Conservation (phyloP, 2,113 vertebrate genomes). For the Dinomys branickii region DNA sequence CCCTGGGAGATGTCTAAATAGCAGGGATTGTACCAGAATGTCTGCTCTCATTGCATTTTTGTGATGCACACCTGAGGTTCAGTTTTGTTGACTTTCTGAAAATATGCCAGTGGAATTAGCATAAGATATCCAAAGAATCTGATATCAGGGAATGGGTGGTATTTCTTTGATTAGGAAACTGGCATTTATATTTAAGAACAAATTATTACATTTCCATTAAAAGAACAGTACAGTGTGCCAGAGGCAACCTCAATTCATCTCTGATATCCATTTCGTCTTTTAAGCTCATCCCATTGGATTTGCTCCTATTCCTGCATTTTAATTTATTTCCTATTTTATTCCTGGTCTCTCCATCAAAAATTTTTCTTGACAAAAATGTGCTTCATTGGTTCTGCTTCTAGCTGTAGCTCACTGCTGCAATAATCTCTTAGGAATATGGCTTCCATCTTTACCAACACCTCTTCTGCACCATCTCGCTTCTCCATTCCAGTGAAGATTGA, state of each 20-base stretch:
- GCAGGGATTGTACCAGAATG: not conserved
- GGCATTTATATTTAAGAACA: not conserved
- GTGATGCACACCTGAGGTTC: not conserved
- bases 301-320: not conserved
- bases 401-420: not conserved
- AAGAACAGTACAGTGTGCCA: not conserved
- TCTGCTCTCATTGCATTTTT: not conserved
- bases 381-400: constrained; percentile 6
- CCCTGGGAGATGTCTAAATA: not conserved
- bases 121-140: not conserved
- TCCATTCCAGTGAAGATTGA: not conserved
- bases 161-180: constrained; percentile 20
- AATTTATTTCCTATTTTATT: not conserved
- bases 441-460: not conserved
- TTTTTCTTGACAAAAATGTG: constrained; percentile 26
- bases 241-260: not conserved
- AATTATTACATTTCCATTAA: not conserved
- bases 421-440: not conserved
- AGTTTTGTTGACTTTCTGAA: constrained; percentile 47
- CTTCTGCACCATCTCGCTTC: not conserved
- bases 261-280: not conserved
- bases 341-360: not conserved
- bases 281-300: not conserved
- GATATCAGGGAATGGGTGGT: not conserved
- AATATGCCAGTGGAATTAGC: constrained; percentile 3